phyloP scores from a whole-genome alignment of 2,113 vertebrate genomes.

The Sigmodon hispidus region DNA sequence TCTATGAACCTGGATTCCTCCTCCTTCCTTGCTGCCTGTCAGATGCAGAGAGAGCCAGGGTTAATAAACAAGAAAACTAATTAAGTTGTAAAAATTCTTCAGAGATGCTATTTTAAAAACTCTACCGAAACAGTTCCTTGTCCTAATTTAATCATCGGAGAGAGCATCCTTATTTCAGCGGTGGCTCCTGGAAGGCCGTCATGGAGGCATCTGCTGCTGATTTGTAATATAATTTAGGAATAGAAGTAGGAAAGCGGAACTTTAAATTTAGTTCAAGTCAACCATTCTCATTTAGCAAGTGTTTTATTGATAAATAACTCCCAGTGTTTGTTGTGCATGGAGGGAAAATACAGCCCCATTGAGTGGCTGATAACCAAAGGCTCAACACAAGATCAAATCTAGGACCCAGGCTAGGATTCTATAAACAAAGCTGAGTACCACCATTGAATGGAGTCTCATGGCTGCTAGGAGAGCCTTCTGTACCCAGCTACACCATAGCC shows the following conservation, averaged over 20 bases:
- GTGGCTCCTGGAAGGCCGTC: conserved; percentile 49
- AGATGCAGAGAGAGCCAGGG: neutral
- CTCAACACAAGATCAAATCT: neutral
- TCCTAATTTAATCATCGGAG: conserved; percentile 56
- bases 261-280: conserved; percentile 49
- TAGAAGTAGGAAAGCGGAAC: conserved; percentile 44
- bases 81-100: conserved; percentile 64
- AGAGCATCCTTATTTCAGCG: conserved; percentile 54
- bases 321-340: conserved; percentile 27
- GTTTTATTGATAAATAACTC: conserved; percentile 69
- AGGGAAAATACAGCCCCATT: conserved; percentile 31
- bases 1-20: neutral
- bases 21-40: conserved; percentile 11
- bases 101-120: conserved; percentile 59
- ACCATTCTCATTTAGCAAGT: conserved; percentile 53
- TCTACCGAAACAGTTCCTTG: conserved; percentile 19
- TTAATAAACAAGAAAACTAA: conserved; percentile 59
- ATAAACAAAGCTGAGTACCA: neutral
- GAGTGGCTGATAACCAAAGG: neutral
- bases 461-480: neutral
- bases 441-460: neutral
- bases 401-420: neutral
- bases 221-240: conserved; percentile 59
- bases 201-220: conserved; percentile 53
- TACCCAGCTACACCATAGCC: neutral